phyloP scores from a whole-genome alignment of 2,888 invertebrate genomes.

The Ophioninae sp. region DNA sequence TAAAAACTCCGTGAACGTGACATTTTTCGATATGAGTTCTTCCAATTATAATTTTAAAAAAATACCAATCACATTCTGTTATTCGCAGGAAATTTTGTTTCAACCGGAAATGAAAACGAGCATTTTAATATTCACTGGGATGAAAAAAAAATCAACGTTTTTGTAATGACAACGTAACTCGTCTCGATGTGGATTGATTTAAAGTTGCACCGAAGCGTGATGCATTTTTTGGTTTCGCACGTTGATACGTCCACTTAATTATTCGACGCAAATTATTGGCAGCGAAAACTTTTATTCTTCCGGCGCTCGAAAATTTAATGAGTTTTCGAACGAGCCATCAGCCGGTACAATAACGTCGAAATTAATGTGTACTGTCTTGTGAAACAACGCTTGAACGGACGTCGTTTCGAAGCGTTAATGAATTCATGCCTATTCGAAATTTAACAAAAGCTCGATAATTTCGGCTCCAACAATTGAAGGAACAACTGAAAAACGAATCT shows the following conservation, averaged over 20 bases:
- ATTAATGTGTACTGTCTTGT: not conserved
- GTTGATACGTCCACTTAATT: conserved; percentile 13
- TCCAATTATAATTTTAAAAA: no score
- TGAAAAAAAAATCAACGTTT: not conserved
- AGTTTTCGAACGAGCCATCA: conserved; percentile 16
- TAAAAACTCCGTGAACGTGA: no score
- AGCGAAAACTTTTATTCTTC: conserved; percentile 3
- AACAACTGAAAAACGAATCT: not conserved
- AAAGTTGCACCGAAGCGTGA: not conserved
- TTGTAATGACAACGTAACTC: not conserved
- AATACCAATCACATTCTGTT: no score
- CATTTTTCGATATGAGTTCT: no score
- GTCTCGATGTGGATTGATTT: conserved; percentile 16
- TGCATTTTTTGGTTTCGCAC: conserved; percentile 15
- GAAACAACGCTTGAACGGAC: not conserved
- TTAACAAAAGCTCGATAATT: not conserved
- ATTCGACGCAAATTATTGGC: conserved; percentile 38
- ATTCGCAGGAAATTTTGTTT: no score
- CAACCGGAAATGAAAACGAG: no score
- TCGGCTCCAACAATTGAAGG: not conserved
- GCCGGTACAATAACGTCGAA: conserved; percentile 11
- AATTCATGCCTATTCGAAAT: not conserved
- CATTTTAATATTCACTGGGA: not conserved
- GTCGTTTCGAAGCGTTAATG: not conserved
- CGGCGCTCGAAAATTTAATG: conserved; percentile 11